Evolutionary conservation across 2,797 vertebrate genomes (phyloP).

Genomic region (Micrastur ruficollis): DNA sequence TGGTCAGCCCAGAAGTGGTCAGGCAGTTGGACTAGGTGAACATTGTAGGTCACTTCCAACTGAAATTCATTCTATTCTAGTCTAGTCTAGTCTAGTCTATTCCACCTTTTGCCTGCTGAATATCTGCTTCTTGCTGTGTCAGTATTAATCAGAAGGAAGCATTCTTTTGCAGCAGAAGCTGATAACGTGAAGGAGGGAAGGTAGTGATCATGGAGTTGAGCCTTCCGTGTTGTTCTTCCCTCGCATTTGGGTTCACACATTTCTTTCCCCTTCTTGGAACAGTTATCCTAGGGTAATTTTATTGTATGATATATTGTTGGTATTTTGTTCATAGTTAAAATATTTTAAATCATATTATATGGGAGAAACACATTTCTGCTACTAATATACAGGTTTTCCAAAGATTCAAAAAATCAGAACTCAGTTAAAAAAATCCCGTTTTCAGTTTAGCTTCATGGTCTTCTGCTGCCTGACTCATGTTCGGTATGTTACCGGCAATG

Average conservation of each 20-base stretch:
- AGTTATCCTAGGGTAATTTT: neutral
- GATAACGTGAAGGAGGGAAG: neutral
- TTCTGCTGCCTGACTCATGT: neutral
- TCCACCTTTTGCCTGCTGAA: neutral
- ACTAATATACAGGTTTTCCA: neutral
- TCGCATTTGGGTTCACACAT: neutral
- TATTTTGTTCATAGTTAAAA: neutral
- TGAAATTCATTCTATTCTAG: neutral
- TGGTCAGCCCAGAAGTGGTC: neutral
- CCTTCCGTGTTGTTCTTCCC: neutral
- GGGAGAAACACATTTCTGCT: neutral
- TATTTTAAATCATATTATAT: neutral
- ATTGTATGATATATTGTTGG: neutral
- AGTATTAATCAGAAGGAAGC: neutral
- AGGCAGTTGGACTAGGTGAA: neutral
- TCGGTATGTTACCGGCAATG: neutral
- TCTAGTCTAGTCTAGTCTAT: neutral
- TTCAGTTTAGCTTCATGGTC: neutral
- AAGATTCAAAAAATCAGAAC: neutral
- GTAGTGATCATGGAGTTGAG: neutral
- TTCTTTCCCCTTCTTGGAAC: neutral
- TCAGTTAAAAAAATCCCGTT: neutral
- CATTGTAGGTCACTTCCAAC: neutral
- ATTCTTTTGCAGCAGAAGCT: neutral
- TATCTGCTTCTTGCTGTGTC: neutral